Percentiles rank a stretch among this genome's conserved stretches.
phyloP scores from a whole-genome alignment of 2,888 invertebrate genomes.

The Pollenia angustigena region DNA sequence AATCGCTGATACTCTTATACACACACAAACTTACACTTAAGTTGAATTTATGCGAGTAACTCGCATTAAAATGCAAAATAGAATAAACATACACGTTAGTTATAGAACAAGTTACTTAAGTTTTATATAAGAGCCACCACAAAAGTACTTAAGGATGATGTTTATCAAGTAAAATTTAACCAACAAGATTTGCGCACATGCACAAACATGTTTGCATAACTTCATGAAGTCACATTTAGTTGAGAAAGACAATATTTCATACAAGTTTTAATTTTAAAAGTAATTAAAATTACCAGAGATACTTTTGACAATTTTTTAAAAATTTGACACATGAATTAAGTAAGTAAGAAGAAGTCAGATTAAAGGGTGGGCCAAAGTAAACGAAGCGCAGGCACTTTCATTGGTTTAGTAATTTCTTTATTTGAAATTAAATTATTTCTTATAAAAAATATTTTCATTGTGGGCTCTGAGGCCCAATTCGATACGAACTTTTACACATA shows the following conservation, averaged over 20 bases:
- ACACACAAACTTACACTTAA: not conserved
- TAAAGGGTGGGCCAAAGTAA: no score
- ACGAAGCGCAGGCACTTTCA: no score
- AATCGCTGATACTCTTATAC: not conserved
- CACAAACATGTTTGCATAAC: not conserved
- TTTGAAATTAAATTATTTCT: no score
- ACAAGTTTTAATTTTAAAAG: not conserved
- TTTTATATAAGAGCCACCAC: conserved; percentile 29
- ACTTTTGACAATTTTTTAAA: no score
- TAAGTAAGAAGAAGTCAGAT: no score
- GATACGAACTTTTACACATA: no score
- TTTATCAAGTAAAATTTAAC: conserved; percentile 11
- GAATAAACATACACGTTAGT: not conserved
- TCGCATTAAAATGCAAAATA: conserved; percentile 1
- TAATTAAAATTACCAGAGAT: no score
- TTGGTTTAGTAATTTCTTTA: no score
- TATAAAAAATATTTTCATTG: no score
- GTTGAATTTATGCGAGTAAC: not conserved
- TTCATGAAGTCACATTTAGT: not conserved
- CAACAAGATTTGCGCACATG: not conserved
- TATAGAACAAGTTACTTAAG: conserved; percentile 24
- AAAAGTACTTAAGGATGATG: conserved; percentile 19
- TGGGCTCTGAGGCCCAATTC: no score
- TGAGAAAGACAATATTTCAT: not conserved
- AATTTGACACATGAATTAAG: no score